Percentiles rank a stretch among this genome's conserved stretches.
These are phyloP conservation scores for Cephalopholis sonnerati DNA, from an alignment of 2,113 vertebrate genomes.

Conservation along the genomic window DNA sequence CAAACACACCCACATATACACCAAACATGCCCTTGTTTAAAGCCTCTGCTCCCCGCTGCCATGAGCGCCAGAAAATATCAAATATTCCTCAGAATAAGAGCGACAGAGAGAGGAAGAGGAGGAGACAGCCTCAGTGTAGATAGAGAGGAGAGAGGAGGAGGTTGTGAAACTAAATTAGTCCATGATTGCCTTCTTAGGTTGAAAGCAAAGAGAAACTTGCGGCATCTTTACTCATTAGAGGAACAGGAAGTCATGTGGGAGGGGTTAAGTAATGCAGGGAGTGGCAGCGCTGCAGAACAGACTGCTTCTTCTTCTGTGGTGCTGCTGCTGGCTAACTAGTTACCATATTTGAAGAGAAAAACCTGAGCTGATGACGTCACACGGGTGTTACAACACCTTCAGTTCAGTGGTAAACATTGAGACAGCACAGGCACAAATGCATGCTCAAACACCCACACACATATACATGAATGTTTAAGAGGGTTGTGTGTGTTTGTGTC, in stretches of 20 bases:
- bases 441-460: no score
- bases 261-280: slow-evolving; percentile 45
- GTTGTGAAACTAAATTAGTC: neutral
- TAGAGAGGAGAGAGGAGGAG: neutral
- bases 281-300: slow-evolving; percentile 33
- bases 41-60: neutral
- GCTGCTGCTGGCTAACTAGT: slow-evolving; percentile 5
- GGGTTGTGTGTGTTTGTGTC: no score
- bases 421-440: no score
- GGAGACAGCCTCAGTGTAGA: neutral
- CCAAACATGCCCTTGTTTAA: slow-evolving; percentile 19
- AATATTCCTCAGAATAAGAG: neutral
- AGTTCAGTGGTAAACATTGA: slow-evolving; percentile 20
- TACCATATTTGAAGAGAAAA: slow-evolving; percentile 67
- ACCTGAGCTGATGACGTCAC: slow-evolving; percentile 40
- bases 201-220: slow-evolving; percentile 35
- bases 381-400: slow-evolving; percentile 21
- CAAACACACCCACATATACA: slow-evolving; percentile 19
- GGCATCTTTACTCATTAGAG: slow-evolving; percentile 42
- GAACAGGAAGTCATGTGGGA: slow-evolving; percentile 58
- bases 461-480: no score
- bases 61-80: neutral
- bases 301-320: slow-evolving; percentile 9
- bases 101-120: slow-evolving; percentile 5
- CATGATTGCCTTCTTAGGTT: slow-evolving; percentile 3